Evolutionary conservation across 2,797 vertebrate genomes (phyloP).

Genomic region (Botia almorhae): DNA sequence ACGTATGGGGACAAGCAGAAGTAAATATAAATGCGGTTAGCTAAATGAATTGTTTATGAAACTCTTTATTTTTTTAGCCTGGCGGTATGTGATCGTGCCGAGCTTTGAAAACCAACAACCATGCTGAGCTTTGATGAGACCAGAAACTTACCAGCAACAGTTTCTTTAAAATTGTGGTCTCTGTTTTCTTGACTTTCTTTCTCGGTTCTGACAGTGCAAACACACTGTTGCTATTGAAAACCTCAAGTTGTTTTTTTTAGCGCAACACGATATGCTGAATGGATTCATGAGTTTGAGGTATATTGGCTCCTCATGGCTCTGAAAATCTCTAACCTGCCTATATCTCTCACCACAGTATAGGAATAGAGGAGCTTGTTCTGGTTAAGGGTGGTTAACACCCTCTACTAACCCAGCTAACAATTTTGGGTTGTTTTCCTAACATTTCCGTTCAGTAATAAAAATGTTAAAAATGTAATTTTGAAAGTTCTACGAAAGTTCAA

Average conservation of each 20-base stretch:
- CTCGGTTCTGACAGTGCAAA: slow-evolving; percentile 20
- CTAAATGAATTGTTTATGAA: slow-evolving; percentile 15
- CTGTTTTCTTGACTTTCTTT: background rate
- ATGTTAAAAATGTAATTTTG: too few species aligned
- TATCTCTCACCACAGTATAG: slow-evolving; percentile 19
- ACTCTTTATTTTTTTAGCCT: background rate
- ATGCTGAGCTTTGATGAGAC: background rate
- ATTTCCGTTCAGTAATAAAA: too few species aligned
- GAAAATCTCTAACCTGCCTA: slow-evolving; percentile 14
- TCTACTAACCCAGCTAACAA: background rate
- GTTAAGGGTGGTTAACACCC: background rate
- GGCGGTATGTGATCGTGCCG: background rate
- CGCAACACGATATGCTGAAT: slow-evolving; percentile 12
- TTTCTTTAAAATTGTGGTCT: slow-evolving; percentile 10
- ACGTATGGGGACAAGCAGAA: background rate
- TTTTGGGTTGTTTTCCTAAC: too few species aligned
- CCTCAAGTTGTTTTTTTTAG: background rate
- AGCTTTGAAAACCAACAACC: background rate
- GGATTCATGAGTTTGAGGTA: slow-evolving; percentile 16
- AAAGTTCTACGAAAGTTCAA: too few species aligned
- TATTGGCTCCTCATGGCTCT: slow-evolving; percentile 31
- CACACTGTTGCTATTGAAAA: slow-evolving; percentile 16
- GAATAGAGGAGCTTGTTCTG: slow-evolving; percentile 10
- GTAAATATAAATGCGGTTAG: slow-evolving; percentile 2
- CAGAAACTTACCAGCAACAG: slow-evolving; percentile 8